Evolutionary conservation across 2,797 vertebrate species (phyloP).

Genomic region (Rhodeus uyekii): DNA sequence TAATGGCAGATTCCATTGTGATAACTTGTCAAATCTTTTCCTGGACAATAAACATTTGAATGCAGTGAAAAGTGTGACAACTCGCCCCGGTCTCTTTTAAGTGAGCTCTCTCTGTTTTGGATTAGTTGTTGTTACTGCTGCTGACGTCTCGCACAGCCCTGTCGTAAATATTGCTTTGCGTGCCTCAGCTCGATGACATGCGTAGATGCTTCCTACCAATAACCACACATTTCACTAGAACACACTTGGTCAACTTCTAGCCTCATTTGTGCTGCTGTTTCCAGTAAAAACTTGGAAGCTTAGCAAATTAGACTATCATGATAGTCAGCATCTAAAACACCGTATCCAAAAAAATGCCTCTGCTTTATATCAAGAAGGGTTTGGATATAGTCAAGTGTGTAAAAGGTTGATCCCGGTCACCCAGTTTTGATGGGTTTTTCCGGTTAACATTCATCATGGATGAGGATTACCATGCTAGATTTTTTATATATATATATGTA

Average conservation of each 20-base stretch:
- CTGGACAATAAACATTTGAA: background rate
- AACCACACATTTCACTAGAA: slow-evolving; percentile 67
- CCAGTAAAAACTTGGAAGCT: slow-evolving; percentile 16
- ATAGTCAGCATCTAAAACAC: background rate
- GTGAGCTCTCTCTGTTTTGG: background rate
- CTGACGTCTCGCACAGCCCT: background rate
- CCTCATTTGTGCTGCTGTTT: slow-evolving; percentile 53
- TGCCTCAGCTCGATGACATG: background rate
- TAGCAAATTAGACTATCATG: background rate
- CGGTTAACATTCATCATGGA: background rate
- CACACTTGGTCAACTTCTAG: slow-evolving; percentile 58
- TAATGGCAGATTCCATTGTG: background rate
- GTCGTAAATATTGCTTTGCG: background rate
- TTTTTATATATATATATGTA: too few species aligned
- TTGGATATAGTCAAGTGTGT: background rate
- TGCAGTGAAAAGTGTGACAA: too few species aligned
- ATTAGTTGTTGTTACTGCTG: background rate
- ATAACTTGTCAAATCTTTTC: background rate
- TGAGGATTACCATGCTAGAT: background rate
- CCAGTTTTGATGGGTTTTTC: background rate
- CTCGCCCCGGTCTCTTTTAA: background rate
- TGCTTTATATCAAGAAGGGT: background rate
- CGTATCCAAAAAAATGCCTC: background rate
- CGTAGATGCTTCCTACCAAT: slow-evolving; percentile 52
- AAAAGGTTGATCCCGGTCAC: background rate